A percentile compares a stretch with the other conserved stretches of the same genome.
Conservation (phyloP, 2,113 vertebrate species). For the Rallus limicola region DNA sequence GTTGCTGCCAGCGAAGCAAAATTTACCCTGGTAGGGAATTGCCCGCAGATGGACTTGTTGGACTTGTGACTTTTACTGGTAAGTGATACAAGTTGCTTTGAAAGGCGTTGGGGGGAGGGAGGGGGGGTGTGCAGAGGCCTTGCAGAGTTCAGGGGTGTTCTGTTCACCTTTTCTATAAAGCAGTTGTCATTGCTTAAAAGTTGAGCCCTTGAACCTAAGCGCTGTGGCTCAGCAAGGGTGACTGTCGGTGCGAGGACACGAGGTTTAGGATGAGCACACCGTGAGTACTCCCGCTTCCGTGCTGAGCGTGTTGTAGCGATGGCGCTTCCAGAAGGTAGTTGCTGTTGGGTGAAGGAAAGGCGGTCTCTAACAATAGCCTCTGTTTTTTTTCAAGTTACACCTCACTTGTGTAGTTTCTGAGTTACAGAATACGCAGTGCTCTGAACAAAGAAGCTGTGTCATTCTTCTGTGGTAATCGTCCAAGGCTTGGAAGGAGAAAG, state of each 20-base stretch:
- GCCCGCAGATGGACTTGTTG: not conserved
- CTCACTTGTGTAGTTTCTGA: not conserved
- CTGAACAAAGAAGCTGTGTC: not conserved
- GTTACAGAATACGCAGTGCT: not conserved
- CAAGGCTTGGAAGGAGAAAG: not conserved
- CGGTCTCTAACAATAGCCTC: not conserved
- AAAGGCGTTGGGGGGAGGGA: too few species aligned
- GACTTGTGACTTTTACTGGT: not conserved
- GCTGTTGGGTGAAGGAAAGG: not conserved
- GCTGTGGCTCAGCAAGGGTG: not conserved
- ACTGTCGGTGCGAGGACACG: not conserved
- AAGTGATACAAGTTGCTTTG: not conserved
- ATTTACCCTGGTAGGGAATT: not conserved
- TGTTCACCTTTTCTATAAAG: not conserved
- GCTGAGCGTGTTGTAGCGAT: not conserved
- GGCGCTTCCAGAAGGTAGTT: not conserved
- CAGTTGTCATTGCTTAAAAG: not conserved
- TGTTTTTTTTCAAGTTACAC: not conserved
- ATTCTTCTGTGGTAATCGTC: not conserved
- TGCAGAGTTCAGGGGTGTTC: not conserved
- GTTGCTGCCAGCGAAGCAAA: not conserved
- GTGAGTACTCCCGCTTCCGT: not conserved
- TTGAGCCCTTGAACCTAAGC: not conserved
- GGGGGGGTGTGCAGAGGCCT: not conserved
- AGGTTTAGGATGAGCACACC: not conserved